Evolutionary conservation across 2,888 invertebrate species (phyloP), one percentile per base, ranked within the genome.

Genomic region (Caenorhabditis becei): DNA sequence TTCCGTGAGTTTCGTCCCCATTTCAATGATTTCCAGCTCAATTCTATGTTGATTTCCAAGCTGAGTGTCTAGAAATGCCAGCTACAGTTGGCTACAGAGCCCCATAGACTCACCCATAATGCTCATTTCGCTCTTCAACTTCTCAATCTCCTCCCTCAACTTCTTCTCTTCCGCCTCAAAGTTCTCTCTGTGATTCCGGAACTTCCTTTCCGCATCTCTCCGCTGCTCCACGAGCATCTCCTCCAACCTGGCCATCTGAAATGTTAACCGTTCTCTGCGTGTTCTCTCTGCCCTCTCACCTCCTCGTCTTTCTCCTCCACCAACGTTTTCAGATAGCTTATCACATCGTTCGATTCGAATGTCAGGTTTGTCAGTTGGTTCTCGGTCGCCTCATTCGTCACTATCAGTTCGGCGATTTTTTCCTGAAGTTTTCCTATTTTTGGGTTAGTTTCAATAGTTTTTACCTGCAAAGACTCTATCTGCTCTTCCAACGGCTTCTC

Each of bases 261-360:
- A 62, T 10, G 2, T 8, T 44, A 32, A 32, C n/a, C 26, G 32
- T 54, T 54, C 37, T 56, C 23, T 51, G 20, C 8, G 41, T 54
- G 7, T 56, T 67, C 54, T 35, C n/a, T 49, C 44, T 20, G n/a
- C 47, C 56, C 65, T 28, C 59, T 14, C 11, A 72, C 71, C 79
- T 80, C 80, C 26, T 81, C 81, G 58, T 82, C 78, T 59, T 82
- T 82, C 53, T 75, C 75, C 49, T 82, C 78, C 24, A 83, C 72
- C 61, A 78, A 61, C 16, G 74, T 74, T 66, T 77, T 74, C 59
- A 78, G 47, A 61, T 83, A 83, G 71, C 71, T 53, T 23, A 84
- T 84, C 66, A 84, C 82, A 67, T 84, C 84, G 75, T 84, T 84
- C 51, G 82, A 77, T 49, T 84, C 81, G 72, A 84, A 84, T 59